Percentiles rank a stretch among this genome's conserved stretches.
phyloP scores from a whole-genome alignment of 2,888 invertebrate genomes.

The Sinohyriopsis cumingii region DNA sequence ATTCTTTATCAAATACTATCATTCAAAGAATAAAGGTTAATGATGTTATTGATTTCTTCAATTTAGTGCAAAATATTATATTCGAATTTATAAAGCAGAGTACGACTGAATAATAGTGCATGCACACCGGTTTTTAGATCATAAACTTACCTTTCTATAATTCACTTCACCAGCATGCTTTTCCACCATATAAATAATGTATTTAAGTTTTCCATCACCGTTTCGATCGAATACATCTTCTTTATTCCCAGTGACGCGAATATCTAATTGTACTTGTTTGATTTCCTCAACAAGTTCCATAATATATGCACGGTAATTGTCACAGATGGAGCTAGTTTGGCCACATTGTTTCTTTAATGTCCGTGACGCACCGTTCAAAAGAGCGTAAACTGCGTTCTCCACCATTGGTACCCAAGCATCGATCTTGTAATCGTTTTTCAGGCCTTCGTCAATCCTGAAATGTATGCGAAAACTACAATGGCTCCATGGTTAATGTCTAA shows the following conservation, averaged over 20 bases:
- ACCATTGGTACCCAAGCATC: constrained; percentile 33
- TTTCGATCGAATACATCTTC: constrained; percentile 22
- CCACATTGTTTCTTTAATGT: constrained; percentile 16
- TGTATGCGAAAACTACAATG: too few species aligned
- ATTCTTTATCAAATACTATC: too few species aligned
- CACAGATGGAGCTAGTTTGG: constrained; percentile 10
- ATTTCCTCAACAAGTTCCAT: constrained; percentile 5
- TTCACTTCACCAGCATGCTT: too few species aligned
- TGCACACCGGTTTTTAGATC: too few species aligned
- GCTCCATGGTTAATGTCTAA: too few species aligned
- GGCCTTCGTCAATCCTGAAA: too few species aligned
- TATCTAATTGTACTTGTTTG: background rate
- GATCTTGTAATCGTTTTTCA: constrained; percentile 10
- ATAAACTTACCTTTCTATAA: too few species aligned
- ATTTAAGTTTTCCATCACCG: constrained; percentile 27
- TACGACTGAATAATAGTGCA: too few species aligned
- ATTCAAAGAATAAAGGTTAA: too few species aligned
- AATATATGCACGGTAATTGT: background rate
- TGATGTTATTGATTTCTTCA: too few species aligned
- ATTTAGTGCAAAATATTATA: too few species aligned
- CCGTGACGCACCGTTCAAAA: constrained; percentile 14
- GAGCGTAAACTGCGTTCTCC: constrained; percentile 17
- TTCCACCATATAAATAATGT: constrained; percentile 16
- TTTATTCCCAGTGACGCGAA: background rate
- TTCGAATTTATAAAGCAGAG: too few species aligned